A percentile compares a stretch with the other conserved stretches of the same genome.
phyloP scores from a whole-genome alignment of 2,113 vertebrate species.

The Scortum barcoo region DNA sequence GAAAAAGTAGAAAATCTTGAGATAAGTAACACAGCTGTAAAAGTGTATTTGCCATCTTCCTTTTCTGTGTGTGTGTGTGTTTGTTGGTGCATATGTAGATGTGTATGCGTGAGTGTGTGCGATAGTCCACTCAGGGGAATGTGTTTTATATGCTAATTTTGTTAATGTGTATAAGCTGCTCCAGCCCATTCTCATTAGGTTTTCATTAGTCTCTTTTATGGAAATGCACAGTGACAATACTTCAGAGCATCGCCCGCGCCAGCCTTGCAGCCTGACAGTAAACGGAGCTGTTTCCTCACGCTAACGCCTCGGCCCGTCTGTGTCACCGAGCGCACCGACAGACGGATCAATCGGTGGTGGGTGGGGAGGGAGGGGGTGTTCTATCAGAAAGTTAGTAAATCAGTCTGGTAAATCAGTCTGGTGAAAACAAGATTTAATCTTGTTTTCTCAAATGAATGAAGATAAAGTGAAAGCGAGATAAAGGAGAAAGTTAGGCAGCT shows the following conservation, averaged over 20 bases:
- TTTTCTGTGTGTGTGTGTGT: slow-evolving; percentile 12
- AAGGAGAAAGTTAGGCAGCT: neutral
- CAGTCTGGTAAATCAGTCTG: neutral
- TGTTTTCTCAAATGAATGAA: slow-evolving; percentile 21
- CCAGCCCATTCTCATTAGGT: slow-evolving; percentile 78
- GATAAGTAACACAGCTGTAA: slow-evolving; percentile 28
- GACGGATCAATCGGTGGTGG: slow-evolving; percentile 13
- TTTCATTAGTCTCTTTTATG: slow-evolving; percentile 81
- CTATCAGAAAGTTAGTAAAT: slow-evolving; percentile 7
- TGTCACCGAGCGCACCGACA: slow-evolving; percentile 4
- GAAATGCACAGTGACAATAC: slow-evolving; percentile 68
- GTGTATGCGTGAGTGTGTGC: slow-evolving; percentile 36
- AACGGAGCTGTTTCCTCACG: slow-evolving; percentile 43
- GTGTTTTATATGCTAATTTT: slow-evolving; percentile 82
- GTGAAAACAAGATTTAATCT: slow-evolving; percentile 40
- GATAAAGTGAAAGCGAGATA: slow-evolving; percentile 19
- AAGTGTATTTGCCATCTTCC: slow-evolving; percentile 19
- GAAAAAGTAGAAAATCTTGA: neutral
- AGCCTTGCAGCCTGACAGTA: slow-evolving; percentile 31
- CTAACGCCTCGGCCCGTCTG: slow-evolving; percentile 10
- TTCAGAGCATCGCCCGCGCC: slow-evolving; percentile 29
- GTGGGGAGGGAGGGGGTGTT: no score
- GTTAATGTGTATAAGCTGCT: slow-evolving; percentile 80
- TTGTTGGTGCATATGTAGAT: neutral
- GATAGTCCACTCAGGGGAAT: slow-evolving; percentile 58